Base-by-base conservation (phyloP, 2,888 invertebrate genomes). In the Sympetrum striolatum region DNA sequence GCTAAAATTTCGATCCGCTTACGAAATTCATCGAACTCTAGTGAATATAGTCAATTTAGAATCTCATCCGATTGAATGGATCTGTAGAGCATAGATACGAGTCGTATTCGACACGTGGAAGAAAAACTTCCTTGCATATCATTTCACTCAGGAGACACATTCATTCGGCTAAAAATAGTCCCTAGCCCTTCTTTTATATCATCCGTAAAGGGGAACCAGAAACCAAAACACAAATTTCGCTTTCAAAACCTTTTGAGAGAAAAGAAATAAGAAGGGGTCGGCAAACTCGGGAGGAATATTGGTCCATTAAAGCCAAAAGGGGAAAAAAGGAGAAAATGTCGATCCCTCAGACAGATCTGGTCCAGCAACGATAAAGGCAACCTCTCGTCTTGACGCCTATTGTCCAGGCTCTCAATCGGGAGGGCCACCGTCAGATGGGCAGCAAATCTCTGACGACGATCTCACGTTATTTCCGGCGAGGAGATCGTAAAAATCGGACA, bases 401-500 rank as follows among this genome's bases (percentile, higher is more conserved):
- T 64, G 64, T 64, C 80, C 35, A 35, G 80, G 37, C 18, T 80
- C 80, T 80, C 81, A 48, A 48, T 25, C 53, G 81, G 48, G 48
- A 18, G 81, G 53, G 25, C 44, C 22, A 12, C 53, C 86, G 37
- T 86, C 86, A 35, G 60, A 60, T 64, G 86, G 64, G 60, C 86
- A 86, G 60, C 86, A 86, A 64, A 82, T 82, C 82, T 82, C 82
- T 86, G 86, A 35, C 60, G n/a, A 64, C 60, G 86, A 86, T 86
- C 86, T 86, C 31, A 37, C 86, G 64, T 86, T 64, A 86, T 86
- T 86, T 86, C 86, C 86, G 60, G 35, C 6, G 31, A 37, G 35
- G 73, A 31, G 25, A 31, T 73, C 73, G 73, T 73, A 73, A 73
- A 73, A 73, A 73, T 73, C 31, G 31, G 73, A 14, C 25, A 73